A percentile compares a stretch with the other conserved stretches of the same genome.
Conservation (phyloP, 2,113 vertebrate genomes). For the Phalacrocorax pelagicus region DNA sequence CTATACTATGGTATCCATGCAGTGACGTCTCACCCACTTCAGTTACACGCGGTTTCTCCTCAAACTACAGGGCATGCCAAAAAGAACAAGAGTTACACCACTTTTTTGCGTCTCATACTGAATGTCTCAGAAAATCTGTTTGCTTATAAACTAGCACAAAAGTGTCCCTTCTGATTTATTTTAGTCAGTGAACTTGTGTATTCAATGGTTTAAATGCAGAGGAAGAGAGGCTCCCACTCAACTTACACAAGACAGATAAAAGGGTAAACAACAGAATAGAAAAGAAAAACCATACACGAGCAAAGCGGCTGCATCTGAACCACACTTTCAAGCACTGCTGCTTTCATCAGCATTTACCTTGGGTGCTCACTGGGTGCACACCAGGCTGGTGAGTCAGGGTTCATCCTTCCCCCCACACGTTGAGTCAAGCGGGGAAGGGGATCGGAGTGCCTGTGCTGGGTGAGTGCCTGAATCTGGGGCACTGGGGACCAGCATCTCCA, state of each 20-base stretch:
- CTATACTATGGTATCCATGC: rapidly evolving
- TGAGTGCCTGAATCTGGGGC: background rate
- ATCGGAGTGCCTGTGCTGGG: background rate
- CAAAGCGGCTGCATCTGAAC: background rate
- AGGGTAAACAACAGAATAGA: background rate
- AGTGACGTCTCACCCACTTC: background rate
- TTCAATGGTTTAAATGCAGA: background rate
- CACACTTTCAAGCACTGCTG: background rate
- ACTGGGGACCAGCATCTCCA: rapidly evolving
- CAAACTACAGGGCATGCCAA: background rate
- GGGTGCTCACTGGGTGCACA: rapidly evolving
- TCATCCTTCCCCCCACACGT: rapidly evolving
- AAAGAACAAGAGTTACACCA: background rate
- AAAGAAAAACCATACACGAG: background rate
- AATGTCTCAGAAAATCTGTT: background rate
- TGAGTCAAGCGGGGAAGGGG: background rate
- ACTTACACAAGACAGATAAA: background rate
- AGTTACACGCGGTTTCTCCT: background rate
- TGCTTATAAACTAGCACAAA: background rate
- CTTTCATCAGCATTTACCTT: background rate
- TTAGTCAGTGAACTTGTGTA: background rate
- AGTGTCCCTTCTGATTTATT: background rate
- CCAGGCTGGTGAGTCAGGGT: rapidly evolving
- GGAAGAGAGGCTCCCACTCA: background rate
- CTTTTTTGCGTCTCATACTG: rapidly evolving